Conservation (phyloP, 2,888 invertebrate species). For the Pseudococcus viburni region DNA sequence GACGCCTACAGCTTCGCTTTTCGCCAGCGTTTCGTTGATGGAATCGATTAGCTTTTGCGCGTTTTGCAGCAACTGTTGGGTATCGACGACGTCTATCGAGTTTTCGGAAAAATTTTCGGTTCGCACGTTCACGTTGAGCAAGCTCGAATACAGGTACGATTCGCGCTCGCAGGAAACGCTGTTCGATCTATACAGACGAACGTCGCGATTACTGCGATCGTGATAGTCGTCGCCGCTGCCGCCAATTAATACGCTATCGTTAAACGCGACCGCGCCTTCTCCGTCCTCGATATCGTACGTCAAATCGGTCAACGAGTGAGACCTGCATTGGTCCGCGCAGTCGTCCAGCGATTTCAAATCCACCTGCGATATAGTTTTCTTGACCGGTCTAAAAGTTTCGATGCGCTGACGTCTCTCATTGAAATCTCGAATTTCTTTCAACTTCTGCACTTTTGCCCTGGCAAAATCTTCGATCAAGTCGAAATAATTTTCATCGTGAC, state of each 20-base stretch:
- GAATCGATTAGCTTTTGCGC: conserved; percentile 72
- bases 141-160: neutral
- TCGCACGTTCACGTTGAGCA: neutral
- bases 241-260: no score
- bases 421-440: conserved; percentile 63
- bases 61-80: conserved; percentile 72
- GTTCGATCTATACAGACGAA: neutral
- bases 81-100: conserved; percentile 67
- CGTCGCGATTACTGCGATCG: neutral
- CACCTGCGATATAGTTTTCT: conserved; percentile 63
- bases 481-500: conserved; percentile 71
- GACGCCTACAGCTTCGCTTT: conserved; percentile 70
- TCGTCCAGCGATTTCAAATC: conserved; percentile 58
- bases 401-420: conserved; percentile 59
- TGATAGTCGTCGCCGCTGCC: neutral
- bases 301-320: conserved; percentile 63
- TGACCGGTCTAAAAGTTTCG: conserved; percentile 43
- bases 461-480: conserved; percentile 72
- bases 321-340: conserved; percentile 13
- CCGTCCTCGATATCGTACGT: neutral
- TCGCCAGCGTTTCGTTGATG: conserved; percentile 72
- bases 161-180: conserved; percentile 33
- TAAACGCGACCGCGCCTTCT: neutral
- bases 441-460: conserved; percentile 68
- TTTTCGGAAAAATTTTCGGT: conserved; percentile 53